Base-by-base conservation (phyloP, 2,797 vertebrate species). In the Geotria australis region DNA sequence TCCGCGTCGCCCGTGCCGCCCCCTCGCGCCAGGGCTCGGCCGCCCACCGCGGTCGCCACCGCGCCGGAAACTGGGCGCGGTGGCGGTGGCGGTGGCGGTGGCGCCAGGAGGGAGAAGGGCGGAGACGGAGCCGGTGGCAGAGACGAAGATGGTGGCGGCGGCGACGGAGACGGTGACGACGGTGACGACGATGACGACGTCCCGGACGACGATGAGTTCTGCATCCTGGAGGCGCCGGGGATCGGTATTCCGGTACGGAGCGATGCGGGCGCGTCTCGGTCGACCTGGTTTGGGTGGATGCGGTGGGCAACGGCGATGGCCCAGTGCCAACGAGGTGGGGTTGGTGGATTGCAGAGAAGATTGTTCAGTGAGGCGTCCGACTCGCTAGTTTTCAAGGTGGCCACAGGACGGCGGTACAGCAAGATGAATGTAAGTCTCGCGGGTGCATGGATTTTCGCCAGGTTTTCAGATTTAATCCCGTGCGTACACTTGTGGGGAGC, bases 211-310 rank as follows among this genome's bases (percentile, higher is more conserved):
- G 84, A 88, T 0, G 84, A 86, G 66, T 91, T 91, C 65, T 91
- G 84, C 62, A 91, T 91, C 66, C 69, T 91, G 46, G 84, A 88
- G 13, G 81, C 84, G 49, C 84, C 84, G 0, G 84, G 84, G 64
- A 79, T 86, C 61, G 83, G 84, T 58, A 82, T 91, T 58, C 78
- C 76, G 61, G 84, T 91, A 62, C 67, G 80, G 58, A 5, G 38
- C 12, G 10, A 56, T 48, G 46, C 13, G 10, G 24, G 24, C 24
- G 58, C n/a, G 8, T 14, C 58, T 12, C 58, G 46, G 11, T 47
- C 47, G 9, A 10, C n/a, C n/a, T n/a, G n/a, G n/a, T n/a, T 38
- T 38, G 24, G 5, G 24, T 38, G 24, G 38, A 24, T 38, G 24
- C 38, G 24, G 24, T 38, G 24, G 4, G 3, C 24, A n/a, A 38